phyloP scores from a whole-genome alignment of 2,113 vertebrate species.

The Tylochromis polylepis region DNA sequence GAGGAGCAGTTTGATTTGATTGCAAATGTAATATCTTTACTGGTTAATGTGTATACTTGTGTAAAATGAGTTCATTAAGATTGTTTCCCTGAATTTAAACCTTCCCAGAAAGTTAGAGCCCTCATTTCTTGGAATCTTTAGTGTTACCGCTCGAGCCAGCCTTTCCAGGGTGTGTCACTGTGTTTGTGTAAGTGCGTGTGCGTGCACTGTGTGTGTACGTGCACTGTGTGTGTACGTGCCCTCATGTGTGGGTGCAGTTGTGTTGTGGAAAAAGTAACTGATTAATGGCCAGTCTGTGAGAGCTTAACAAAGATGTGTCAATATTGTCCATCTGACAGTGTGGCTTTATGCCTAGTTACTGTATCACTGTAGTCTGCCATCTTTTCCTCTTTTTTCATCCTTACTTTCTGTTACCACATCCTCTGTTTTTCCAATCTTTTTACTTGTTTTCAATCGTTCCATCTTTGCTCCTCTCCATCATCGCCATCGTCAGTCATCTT shows the following conservation, averaged over 20 bases:
- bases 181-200: not conserved
- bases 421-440: not conserved
- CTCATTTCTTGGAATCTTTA: not conserved
- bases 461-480: not conserved
- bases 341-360: not conserved
- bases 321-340: constrained; percentile 53
- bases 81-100: not conserved
- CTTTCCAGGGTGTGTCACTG: not conserved
- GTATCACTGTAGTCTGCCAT: not conserved
- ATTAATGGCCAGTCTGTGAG: constrained; percentile 50
- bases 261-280: constrained; percentile 56
- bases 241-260: not conserved
- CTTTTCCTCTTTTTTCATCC: not conserved
- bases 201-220: not conserved
- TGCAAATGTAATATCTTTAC: not conserved
- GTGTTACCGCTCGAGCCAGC: not conserved
- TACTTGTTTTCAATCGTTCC: not conserved
- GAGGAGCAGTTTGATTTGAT: not conserved
- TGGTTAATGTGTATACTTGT: not conserved
- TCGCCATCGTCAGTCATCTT: not conserved
- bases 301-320: constrained; percentile 60
- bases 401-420: not conserved
- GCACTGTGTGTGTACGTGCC: not conserved
- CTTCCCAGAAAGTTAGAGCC: not conserved
- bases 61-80: not conserved